Evolutionary conservation across 2,888 invertebrate genomes (phyloP).

Genomic region (Noctua janthe): DNA sequence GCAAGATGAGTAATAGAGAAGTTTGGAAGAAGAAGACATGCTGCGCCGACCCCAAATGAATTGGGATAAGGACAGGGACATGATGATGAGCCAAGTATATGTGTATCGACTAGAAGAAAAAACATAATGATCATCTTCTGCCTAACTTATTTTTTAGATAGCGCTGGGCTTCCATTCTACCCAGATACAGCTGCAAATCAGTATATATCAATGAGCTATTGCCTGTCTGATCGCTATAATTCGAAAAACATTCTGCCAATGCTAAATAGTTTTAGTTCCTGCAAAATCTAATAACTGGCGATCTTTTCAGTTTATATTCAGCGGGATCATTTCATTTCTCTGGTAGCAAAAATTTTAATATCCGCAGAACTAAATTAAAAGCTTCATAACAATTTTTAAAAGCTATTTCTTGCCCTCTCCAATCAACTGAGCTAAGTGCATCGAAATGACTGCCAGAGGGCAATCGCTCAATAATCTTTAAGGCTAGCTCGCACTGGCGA

Average conservation of each 20-base stretch:
- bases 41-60: too few species aligned
- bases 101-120: background rate
- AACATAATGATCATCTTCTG: background rate
- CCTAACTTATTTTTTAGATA: background rate
- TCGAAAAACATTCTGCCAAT: background rate
- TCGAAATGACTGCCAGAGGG: slow-evolving; percentile 38
- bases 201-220: background rate
- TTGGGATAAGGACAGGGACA: background rate
- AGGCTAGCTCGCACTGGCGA: background rate
- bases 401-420: slow-evolving; percentile 28
- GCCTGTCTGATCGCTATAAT: background rate
- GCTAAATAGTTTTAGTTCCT: background rate
- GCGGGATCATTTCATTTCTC: slow-evolving; percentile 1
- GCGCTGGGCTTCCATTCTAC: background rate
- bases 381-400: slow-evolving; percentile 31
- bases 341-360: slow-evolving; percentile 26
- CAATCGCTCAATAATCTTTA: slow-evolving; percentile 30
- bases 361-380: slow-evolving; percentile 43
- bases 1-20: too few species aligned
- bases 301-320: slow-evolving; percentile 11
- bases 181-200: background rate
- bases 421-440: slow-evolving; percentile 45
- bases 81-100: background rate
- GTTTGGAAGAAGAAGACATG: too few species aligned
- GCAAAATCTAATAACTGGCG: background rate